Conservation (phyloP, 2,797 vertebrate genomes). For the Acomys russatus region DNA sequence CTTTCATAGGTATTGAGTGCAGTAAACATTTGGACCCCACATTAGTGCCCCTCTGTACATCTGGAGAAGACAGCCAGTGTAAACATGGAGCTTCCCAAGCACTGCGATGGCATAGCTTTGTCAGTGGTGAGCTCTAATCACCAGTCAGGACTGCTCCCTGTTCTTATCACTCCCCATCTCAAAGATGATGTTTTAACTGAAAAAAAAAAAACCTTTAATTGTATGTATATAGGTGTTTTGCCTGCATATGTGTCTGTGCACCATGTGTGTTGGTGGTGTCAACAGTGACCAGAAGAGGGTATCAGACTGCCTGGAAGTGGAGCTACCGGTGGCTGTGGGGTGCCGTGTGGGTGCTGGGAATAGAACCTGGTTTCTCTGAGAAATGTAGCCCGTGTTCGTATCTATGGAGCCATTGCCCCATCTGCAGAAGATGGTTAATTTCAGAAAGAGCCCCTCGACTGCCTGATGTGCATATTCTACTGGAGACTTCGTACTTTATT, state of each 20-base stretch:
- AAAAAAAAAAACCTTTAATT: not conserved
- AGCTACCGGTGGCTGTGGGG: too few relatives aligned
- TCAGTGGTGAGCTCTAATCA: not conserved
- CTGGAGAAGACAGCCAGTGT: not conserved
- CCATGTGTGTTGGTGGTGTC: not conserved
- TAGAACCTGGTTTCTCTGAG: not conserved
- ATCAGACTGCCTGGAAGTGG: not conserved
- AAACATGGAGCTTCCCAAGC: not conserved
- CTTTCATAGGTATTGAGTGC: not conserved
- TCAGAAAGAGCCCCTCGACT: not conserved
- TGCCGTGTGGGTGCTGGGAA: too few relatives aligned
- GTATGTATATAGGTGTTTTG: not conserved
- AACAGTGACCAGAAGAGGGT: not conserved
- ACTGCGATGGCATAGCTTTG: not conserved
- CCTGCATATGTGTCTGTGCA: not conserved
- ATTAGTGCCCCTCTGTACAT: not conserved
- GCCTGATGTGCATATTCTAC: not conserved
- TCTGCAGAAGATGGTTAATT: not conserved
- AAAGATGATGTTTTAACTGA: not conserved
- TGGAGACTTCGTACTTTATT: not conserved
- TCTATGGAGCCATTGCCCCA: not conserved
- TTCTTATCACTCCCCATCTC: not conserved
- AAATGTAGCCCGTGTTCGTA: not conserved
- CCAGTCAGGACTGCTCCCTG: not conserved
- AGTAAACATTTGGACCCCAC: not conserved